phyloP scores from a whole-genome alignment of 2,888 invertebrate species.

The Idaea aversata region DNA sequence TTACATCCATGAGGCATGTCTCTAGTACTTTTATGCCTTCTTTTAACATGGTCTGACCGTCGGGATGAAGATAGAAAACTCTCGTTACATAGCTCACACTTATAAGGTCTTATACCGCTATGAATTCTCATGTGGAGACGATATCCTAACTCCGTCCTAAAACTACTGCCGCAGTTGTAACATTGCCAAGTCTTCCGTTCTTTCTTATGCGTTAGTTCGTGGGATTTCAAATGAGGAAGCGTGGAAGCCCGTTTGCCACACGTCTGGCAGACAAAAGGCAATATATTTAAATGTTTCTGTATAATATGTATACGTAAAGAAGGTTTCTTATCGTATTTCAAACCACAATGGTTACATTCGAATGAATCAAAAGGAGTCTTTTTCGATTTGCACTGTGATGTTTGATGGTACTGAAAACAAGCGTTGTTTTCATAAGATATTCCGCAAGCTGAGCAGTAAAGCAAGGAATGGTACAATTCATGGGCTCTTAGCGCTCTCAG shows the following conservation, averaged over 20 bases:
- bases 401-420: slow-evolving; percentile 55
- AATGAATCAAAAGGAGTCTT: slow-evolving; percentile 8
- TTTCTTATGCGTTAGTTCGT: slow-evolving; percentile 49
- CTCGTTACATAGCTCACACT: slow-evolving; percentile 58
- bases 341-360: slow-evolving; percentile 59
- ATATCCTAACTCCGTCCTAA: slow-evolving; percentile 55
- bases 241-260: slow-evolving; percentile 67
- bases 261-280: slow-evolving; percentile 54
- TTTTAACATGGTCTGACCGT: slow-evolving; percentile 60
- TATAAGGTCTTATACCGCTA: slow-evolving; percentile 60
- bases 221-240: slow-evolving; percentile 52
- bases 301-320: slow-evolving; percentile 61
- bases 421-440: slow-evolving; percentile 55
- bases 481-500: slow-evolving; percentile 57
- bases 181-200: slow-evolving; percentile 52
- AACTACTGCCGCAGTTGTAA: slow-evolving; percentile 52
- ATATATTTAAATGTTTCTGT: slow-evolving; percentile 62
- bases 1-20: slow-evolving; percentile 58
- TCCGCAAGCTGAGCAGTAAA: slow-evolving; percentile 53
- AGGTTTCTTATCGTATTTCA: slow-evolving; percentile 56
- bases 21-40: slow-evolving; percentile 51
- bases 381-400: slow-evolving; percentile 35
- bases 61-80: slow-evolving; percentile 64
- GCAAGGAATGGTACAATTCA: slow-evolving; percentile 51
- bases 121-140: slow-evolving; percentile 61